These are phyloP conservation scores for Semnopithecus entellus DNA, from an alignment of 2,113 vertebrate species.

Conservation along the genomic window DNA sequence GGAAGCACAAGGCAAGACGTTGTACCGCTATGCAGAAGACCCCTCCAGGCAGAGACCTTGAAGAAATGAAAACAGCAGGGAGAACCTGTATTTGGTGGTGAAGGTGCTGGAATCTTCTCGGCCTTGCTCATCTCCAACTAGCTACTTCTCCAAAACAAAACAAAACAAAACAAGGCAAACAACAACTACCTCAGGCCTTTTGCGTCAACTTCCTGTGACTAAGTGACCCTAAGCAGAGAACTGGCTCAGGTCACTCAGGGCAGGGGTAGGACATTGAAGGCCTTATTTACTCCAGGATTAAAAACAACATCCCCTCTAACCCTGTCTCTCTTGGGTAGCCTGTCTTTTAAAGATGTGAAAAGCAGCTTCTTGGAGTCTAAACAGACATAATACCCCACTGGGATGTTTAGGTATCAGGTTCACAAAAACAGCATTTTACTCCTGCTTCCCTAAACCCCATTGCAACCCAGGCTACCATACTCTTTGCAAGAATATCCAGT, in stretches of 20 bases:
- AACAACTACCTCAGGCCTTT: not conserved
- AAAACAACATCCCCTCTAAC: not conserved
- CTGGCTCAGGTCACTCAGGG: slow-evolving; percentile 13
- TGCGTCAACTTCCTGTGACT: slow-evolving; percentile 1
- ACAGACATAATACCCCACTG: not conserved
- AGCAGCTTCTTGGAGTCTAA: slow-evolving; percentile 26
- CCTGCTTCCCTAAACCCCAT: not conserved
- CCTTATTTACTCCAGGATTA: slow-evolving; percentile 42
- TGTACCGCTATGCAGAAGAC: not conserved
- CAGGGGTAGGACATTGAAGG: not conserved
- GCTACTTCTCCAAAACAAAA: not conserved
- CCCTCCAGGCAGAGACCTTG: not conserved
- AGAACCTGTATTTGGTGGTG: not conserved
- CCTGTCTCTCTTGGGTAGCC: not conserved
- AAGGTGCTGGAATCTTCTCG: not conserved
- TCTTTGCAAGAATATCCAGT: not conserved
- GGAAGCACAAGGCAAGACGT: not conserved
- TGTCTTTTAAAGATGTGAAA: slow-evolving; percentile 54
- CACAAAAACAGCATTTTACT: not conserved
- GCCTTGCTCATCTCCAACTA: not conserved
- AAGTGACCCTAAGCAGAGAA: slow-evolving; percentile 8
- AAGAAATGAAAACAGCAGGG: not conserved
- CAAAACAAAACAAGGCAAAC: too few relatives aligned
- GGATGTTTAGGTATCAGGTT: slow-evolving; percentile 53
- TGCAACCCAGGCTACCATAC: too few relatives aligned